Percentiles rank a stretch among this genome's conserved stretches.
Evolutionary conservation across 2,888 invertebrate species (phyloP).

Genomic region (Synanthedon tipuliformis): DNA sequence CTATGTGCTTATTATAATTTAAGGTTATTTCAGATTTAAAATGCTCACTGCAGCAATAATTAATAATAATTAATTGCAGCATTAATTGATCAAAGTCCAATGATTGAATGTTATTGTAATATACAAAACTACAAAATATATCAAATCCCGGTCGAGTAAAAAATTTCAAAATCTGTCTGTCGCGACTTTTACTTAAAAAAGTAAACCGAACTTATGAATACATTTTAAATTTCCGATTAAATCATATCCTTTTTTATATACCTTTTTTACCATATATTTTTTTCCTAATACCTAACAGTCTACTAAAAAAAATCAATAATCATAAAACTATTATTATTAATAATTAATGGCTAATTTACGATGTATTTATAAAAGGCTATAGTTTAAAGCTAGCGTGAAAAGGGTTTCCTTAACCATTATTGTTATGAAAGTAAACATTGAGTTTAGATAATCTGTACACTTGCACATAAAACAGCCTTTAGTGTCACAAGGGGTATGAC

Average conservation of each 20-base stretch:
- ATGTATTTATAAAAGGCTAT: too few species aligned
- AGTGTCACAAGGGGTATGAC: conserved; percentile 22
- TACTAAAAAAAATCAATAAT: too few species aligned
- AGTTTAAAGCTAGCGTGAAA: too few species aligned
- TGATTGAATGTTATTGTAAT: neutral
- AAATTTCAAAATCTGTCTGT: too few species aligned
- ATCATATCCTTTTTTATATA: neutral
- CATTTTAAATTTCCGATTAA: neutral
- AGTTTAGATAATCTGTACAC: neutral
- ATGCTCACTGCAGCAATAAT: too few species aligned
- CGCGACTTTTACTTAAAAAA: neutral
- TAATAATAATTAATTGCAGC: too few species aligned
- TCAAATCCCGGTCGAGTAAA: too few species aligned
- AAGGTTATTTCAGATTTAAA: too few species aligned
- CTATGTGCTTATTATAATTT: neutral
- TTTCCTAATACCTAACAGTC: neutral
- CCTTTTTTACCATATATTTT: neutral
- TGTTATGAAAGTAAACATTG: neutral
- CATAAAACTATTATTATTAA: too few species aligned
- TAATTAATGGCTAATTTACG: too few species aligned
- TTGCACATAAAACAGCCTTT: conserved; percentile 18
- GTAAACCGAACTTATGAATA: neutral
- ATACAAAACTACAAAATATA: neutral
- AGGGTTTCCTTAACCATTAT: too few species aligned
- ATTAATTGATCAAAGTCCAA: neutral